Conservation (phyloP, 1,140 invertebrate species). For the Agraylea sexmaculata region DNA sequence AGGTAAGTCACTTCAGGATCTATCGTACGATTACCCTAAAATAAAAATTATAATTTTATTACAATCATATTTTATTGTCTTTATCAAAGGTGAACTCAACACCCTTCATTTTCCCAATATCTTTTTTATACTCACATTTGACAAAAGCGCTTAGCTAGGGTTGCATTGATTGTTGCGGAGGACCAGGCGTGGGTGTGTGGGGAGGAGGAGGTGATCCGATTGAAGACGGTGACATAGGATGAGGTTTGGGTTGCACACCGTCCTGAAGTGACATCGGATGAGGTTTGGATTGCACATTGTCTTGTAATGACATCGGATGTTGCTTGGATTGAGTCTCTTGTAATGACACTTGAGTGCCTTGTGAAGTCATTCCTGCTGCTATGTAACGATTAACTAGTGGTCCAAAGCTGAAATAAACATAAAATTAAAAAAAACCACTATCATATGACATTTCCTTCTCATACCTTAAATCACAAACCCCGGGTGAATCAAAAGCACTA, state of each 20-base stretch:
- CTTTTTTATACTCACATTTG: neutral
- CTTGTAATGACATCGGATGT: conserved; percentile 35
- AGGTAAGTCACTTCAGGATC: too few species aligned
- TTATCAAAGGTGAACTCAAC: too few species aligned
- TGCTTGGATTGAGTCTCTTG: conserved; percentile 34
- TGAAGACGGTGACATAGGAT: conserved; percentile 36
- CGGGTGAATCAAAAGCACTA: conserved; percentile 34
- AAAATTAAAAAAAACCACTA: neutral
- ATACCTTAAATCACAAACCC: conserved; percentile 39
- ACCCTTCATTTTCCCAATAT: too few species aligned
- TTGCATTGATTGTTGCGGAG: conserved; percentile 15
- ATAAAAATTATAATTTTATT: too few species aligned
- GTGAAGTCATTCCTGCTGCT: conserved; percentile 30
- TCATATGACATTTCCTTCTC: neutral
- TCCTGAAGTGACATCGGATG: conserved; percentile 35
- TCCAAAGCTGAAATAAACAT: conserved; percentile 31
- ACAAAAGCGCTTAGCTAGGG: conserved; percentile 3
- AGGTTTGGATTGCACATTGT: conserved; percentile 23
- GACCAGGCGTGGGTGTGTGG: conserved; percentile 36
- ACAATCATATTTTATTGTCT: too few species aligned
- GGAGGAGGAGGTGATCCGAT: conserved; percentile 37
- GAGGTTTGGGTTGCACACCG: conserved; percentile 23
- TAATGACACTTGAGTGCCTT: conserved; percentile 39
- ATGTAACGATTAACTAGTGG: conserved; percentile 38
- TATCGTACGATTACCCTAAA: too few species aligned